phyloP scores from a whole-genome alignment of 2,888 invertebrate genomes.

The Nemapogon koenigi region DNA sequence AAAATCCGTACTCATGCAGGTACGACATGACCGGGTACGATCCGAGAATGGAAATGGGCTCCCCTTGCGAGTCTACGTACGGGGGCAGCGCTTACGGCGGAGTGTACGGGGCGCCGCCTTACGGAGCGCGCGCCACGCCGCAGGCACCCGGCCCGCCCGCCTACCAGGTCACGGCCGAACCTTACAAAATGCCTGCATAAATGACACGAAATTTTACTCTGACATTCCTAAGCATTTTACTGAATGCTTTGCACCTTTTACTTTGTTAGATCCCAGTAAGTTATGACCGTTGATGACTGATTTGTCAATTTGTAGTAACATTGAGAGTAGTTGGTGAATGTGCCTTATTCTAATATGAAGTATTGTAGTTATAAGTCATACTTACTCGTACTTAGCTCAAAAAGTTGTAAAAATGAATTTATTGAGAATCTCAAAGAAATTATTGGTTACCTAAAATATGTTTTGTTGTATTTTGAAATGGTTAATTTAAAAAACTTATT shows the following conservation, averaged over 20 bases:
- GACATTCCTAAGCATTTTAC: too few species aligned
- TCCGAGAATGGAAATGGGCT: constrained; percentile 27
- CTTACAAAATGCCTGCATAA: constrained; percentile 2
- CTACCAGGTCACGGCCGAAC: constrained; percentile 29
- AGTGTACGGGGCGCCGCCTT: constrained; percentile 42
- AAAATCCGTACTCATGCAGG: too few species aligned
- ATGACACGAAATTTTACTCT: too few species aligned
- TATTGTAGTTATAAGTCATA: too few species aligned
- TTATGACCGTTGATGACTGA: too few species aligned
- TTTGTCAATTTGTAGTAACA: too few species aligned
- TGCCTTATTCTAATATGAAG: too few species aligned
- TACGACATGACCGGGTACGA: constrained; percentile 22
- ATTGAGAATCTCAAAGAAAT: constrained; percentile 6
- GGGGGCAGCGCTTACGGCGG: constrained; percentile 30
- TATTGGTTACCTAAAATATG: constrained; percentile 11
- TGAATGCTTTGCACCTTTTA: too few species aligned
- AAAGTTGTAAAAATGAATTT: neutral
- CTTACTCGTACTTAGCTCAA: constrained; percentile 10
- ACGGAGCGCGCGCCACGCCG: constrained; percentile 43
- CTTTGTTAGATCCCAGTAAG: too few species aligned
- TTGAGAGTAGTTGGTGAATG: too few species aligned
- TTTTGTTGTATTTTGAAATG: constrained; percentile 18
- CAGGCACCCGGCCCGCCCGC: constrained; percentile 57
- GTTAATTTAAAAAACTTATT: neutral
- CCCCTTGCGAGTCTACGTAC: constrained; percentile 31